Evolutionary conservation across 1,140 invertebrate genomes (phyloP).

Genomic region (Nixonia krombeini): DNA sequence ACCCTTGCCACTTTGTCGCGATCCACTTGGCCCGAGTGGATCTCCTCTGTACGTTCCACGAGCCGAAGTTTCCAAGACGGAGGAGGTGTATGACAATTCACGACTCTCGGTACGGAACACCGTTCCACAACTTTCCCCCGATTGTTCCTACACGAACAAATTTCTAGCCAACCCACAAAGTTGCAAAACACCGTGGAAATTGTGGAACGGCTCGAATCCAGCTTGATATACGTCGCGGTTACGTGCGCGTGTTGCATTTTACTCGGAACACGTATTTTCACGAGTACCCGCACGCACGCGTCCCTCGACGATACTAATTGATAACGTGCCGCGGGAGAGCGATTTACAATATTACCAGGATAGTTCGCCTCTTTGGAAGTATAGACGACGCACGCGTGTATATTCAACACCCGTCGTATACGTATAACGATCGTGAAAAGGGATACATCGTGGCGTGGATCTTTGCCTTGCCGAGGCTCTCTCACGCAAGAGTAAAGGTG

Average conservation of each 20-base stretch:
- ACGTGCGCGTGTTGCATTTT: slow-evolving; percentile 13
- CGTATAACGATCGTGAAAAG: slow-evolving; percentile 19
- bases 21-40: too few relatives aligned
- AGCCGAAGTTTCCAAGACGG: too few relatives aligned
- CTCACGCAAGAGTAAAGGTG: slow-evolving; percentile 44
- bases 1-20: too few relatives aligned
- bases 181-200: not conserved
- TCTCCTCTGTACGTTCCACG: too few relatives aligned
- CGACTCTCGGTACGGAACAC: too few relatives aligned
- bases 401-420: slow-evolving; percentile 14
- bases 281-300: slow-evolving; percentile 18
- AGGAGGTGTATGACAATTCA: too few relatives aligned
- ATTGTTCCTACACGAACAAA: too few relatives aligned
- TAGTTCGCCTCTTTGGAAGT: slow-evolving; percentile 35
- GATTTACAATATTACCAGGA: slow-evolving; percentile 40
- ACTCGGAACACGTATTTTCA: slow-evolving; percentile 4
- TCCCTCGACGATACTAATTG: slow-evolving; percentile 37
- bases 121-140: too few relatives aligned
- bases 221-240: not conserved
- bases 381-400: slow-evolving; percentile 24
- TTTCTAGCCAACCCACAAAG: slow-evolving; percentile 11
- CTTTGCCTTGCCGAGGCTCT: slow-evolving; percentile 13
- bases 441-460: slow-evolving; percentile 2
- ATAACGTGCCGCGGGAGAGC: slow-evolving; percentile 37
- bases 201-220: not conserved